Base-by-base conservation (phyloP, 2,113 vertebrate genomes). In the Callaeas wilsoni region DNA sequence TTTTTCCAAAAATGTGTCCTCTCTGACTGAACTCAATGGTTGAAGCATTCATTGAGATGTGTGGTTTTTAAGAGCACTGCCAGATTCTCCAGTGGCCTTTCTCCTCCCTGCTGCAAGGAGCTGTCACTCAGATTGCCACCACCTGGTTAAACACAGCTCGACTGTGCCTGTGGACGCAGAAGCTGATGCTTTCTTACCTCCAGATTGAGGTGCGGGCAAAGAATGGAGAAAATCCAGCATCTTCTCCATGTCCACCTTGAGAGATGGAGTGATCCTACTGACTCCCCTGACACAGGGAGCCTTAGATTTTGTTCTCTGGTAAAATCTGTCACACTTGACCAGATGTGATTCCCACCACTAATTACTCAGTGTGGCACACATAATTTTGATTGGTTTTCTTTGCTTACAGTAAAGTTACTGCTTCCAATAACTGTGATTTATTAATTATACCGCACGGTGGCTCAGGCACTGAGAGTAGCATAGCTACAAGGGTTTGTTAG, bases 41-140 rank as follows among this genome's bases (percentile, higher is more conserved):
- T 7, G 4, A 8, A 44, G 22, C 8, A 30, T 13, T 56, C 2
- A 1, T 6, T 60, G 16, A 26, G n/a, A 49, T 2, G 6, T 12
- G 27, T 59, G 35, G 1, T 33, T 84, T 79, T 30, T 15, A 71
- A 25, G 37, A 78, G 44, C 16, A 53, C 35, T n/a, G 12, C 4
- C 9, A 82, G 56, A 46, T 75, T 42, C 29, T 73, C 33, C 46
- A 37, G 57, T 13, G 56, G 60, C 42, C 16, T 27, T 35, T 46
- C 18, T 25, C 22, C 29, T 49, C 39, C 42, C 19, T 79, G 33
- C 30, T 74, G 39, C 53, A 41, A 30, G 25, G 4, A 23, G 11
- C 18, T 2, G 1, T 42, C 23, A 10, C 27, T 59, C 50, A 19
- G 23, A 21, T 25, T 67, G 39, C 41, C 7, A 14, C 14, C 3